phyloP scores from a whole-genome alignment of 2,888 invertebrate genomes.

The Drosophila flavopinicola region DNA sequence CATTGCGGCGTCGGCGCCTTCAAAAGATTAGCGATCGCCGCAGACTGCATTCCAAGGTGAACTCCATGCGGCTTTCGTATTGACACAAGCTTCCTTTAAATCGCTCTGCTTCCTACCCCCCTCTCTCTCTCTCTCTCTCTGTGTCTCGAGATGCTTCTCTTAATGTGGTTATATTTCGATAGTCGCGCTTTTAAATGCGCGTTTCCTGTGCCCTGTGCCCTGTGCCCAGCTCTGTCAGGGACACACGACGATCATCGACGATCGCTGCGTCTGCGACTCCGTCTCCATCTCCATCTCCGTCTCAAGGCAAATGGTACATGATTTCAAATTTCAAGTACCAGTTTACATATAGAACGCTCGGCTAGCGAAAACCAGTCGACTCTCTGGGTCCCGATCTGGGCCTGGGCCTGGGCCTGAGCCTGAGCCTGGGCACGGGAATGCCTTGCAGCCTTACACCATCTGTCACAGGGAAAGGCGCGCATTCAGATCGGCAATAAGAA shows the following conservation, averaged over 20 bases:
- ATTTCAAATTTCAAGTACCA: constrained; percentile 81
- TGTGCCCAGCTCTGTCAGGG: constrained; percentile 70
- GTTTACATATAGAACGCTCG: constrained; percentile 69
- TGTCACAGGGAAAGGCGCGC: constrained; percentile 73
- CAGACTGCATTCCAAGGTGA: constrained; percentile 72
- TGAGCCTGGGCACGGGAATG: constrained; percentile 67
- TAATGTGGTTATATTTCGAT: constrained; percentile 79
- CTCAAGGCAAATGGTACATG: constrained; percentile 80
- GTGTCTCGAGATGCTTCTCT: constrained; percentile 10
- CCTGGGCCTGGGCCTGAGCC: neutral
- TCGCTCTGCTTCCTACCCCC: constrained; percentile 40
- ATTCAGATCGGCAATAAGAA: constrained; percentile 74
- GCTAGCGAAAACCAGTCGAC: constrained; percentile 61
- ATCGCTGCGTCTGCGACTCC: constrained; percentile 32
- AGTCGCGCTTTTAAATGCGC: constrained; percentile 79
- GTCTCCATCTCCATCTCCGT: constrained; percentile 31
- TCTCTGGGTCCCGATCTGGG: constrained; percentile 11
- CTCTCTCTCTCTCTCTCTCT: constrained; percentile 4
- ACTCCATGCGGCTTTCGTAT: constrained; percentile 58
- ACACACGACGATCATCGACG: constrained; percentile 65
- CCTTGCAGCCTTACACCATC: constrained; percentile 76
- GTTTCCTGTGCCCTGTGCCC: constrained; percentile 76
- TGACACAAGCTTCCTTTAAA: constrained; percentile 80
- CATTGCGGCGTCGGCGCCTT: constrained; percentile 69
- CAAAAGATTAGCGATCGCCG: constrained; percentile 64